phyloP scores from a whole-genome alignment of 2,888 invertebrate genomes.

The Drosophila testacea region DNA sequence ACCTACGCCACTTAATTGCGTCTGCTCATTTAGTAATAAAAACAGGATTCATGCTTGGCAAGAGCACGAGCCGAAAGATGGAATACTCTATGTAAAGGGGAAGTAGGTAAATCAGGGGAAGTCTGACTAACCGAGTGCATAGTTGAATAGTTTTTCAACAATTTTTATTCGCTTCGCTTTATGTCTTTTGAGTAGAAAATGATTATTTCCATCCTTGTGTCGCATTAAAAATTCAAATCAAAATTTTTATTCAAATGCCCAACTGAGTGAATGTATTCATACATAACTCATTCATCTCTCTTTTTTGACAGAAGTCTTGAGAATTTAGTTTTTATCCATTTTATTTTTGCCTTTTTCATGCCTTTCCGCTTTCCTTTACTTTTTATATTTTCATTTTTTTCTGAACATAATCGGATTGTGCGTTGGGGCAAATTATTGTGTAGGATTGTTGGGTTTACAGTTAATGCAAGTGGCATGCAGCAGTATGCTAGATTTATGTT shows the following conservation, averaged over 20 bases:
- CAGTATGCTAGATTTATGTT: constrained; percentile 65
- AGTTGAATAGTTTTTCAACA: constrained; percentile 32
- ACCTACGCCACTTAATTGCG: constrained; percentile 65
- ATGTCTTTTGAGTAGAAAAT: constrained; percentile 30
- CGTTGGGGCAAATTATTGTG: constrained; percentile 63
- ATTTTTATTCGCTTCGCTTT: constrained; percentile 22
- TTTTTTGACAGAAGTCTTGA: constrained; percentile 9
- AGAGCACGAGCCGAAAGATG: constrained; percentile 19
- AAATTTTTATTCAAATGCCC: constrained; percentile 58
- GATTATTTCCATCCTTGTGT: constrained; percentile 38
- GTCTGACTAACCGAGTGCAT: constrained; percentile 14
- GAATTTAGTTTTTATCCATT: neutral
- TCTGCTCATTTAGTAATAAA: constrained; percentile 72
- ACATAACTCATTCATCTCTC: constrained; percentile 32
- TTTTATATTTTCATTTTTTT: neutral
- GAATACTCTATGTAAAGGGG: constrained; percentile 17
- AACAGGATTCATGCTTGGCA: constrained; percentile 55
- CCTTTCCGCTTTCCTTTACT: neutral
- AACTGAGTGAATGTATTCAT: constrained; percentile 4
- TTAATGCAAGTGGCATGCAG: constrained; percentile 50
- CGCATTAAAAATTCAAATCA: constrained; percentile 40
- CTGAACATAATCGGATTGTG: constrained; percentile 57
- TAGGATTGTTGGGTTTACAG: constrained; percentile 39
- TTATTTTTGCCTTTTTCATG: too few species aligned
- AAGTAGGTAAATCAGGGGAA: neutral